Base-by-base conservation (phyloP, 2,797 vertebrate genomes). In the Ispidina lecontei region DNA sequence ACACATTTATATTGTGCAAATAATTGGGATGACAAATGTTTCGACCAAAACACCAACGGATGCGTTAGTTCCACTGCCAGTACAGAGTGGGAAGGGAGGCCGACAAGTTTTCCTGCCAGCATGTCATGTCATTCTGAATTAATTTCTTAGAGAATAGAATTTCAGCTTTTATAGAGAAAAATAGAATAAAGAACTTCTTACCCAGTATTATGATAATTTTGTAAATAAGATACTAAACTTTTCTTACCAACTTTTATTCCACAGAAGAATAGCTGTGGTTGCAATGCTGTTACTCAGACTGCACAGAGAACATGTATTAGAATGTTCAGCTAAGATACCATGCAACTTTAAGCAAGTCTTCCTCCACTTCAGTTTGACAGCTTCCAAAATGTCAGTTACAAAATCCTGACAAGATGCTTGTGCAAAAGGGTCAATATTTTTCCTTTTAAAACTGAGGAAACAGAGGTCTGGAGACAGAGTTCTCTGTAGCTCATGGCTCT, bases 1-100 rank as follows among this genome's bases (percentile, higher is more conserved):
- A 80, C 81, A 84, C 73, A 89, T 85, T 95, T 90, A 83, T 92
- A 90, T 90, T 95, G 95, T 93, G 79, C 60, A 97, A 95, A 94
- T 92, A 94, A 75, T n/a, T 6, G 49, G 44, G 86, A 78, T 79
- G 67, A 84, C 51, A 91, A 94, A 90, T 68, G 58, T 89, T 81
- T 56, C 0, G 55, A 67, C 89, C 84, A 65, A 90, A 89, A 84
- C 91, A 93, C 69, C 55, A 88, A 46, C 92, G 92, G 76, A 93
- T 84, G 59, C 33, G 31, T 64, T 83, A 41, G 21, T 84, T 43
- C 23, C 46, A 74, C 69, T 69, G 84, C 72, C 78, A 82, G 77
- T 23, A 54, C 49, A 14, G 64, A 44, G 62, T 12, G n/a, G 75
- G 74, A 76, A 82, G 58, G 58, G 54, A 75, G 73, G 65, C 31